Evolutionary conservation across 1,140 invertebrate genomes (phyloP).

Genomic region (Drosophila paulistorum): DNA sequence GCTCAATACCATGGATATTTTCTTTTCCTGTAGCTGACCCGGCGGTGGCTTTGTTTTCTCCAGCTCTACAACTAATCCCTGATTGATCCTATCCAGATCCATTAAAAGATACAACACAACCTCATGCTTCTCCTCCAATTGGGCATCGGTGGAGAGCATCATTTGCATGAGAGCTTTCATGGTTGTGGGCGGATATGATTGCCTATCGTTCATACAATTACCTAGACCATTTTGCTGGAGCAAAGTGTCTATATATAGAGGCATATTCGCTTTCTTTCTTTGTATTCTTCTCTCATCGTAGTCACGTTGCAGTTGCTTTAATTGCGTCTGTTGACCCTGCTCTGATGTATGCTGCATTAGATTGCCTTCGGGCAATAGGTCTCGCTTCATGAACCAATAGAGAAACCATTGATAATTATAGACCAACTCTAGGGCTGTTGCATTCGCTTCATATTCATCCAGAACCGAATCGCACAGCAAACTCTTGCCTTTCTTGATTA

Average conservation of each 20-base stretch:
- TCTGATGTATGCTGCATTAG: neutral
- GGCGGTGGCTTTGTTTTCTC: neutral
- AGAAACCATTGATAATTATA: constrained; percentile 91
- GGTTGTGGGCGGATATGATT: constrained; percentile 91
- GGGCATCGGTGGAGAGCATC: constrained; percentile 88
- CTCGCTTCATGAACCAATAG: constrained; percentile 90
- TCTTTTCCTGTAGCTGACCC: neutral
- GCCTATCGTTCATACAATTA: constrained; percentile 48
- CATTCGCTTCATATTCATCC: constrained; percentile 77
- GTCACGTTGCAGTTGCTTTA: constrained; percentile 12
- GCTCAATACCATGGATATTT: constrained; percentile 86
- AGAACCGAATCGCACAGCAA: neutral
- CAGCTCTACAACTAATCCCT: neutral
- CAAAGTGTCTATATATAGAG: constrained; percentile 86
- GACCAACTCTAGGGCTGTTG: constrained; percentile 87
- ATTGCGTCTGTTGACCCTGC: neutral
- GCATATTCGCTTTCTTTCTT: constrained; percentile 42
- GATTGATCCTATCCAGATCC: constrained; percentile 87
- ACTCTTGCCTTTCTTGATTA: constrained; percentile 64
- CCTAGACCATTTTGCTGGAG: constrained; percentile 71
- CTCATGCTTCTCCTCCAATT: constrained; percentile 88
- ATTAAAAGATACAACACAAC: constrained; percentile 91
- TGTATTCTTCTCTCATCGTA: constrained; percentile 33
- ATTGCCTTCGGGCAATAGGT: constrained; percentile 88
- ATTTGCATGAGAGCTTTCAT: constrained; percentile 89